Evolutionary conservation across 2,113 vertebrate species (phyloP).

Genomic region (Seriola aureovittata): DNA sequence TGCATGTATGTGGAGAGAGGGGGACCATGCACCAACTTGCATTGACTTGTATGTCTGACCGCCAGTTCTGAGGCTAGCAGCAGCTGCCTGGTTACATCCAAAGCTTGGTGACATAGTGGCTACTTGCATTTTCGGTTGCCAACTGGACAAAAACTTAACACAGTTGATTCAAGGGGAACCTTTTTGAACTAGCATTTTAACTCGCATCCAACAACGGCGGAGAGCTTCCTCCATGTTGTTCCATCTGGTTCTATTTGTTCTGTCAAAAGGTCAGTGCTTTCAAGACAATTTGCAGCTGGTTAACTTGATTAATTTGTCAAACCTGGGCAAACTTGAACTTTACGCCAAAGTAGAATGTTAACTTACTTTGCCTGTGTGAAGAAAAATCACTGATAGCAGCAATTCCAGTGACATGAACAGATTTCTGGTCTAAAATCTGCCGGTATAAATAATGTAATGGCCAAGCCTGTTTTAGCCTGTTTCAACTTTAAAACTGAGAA

Average conservation of each 20-base stretch:
- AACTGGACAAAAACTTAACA: not conserved
- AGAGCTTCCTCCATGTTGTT: not conserved
- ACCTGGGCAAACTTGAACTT: slow-evolving; percentile 9
- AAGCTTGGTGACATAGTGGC: not conserved
- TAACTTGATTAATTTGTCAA: slow-evolving; percentile 23
- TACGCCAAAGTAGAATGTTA: not conserved
- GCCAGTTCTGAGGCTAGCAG: not conserved
- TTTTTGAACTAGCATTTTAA: not conserved
- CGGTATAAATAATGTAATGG: not conserved
- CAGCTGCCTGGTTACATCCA: not conserved
- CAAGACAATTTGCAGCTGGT: slow-evolving; percentile 3
- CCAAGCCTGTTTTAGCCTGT: not conserved
- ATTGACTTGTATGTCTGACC: not conserved
- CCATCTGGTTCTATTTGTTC: not conserved
- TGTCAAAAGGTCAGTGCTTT: slow-evolving; percentile 19
- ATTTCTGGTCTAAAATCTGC: not conserved
- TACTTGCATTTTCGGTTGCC: not conserved
- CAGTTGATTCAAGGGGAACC: not conserved
- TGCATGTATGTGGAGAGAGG: no score
- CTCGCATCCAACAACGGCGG: not conserved
- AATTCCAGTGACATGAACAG: not conserved
- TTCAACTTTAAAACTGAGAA: slow-evolving; percentile 1
- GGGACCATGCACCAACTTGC: no score
- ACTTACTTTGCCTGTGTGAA: not conserved
- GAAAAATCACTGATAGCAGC: not conserved